phyloP scores from a whole-genome alignment of 2,113 vertebrate genomes.

The Chaenogobius annularis region DNA sequence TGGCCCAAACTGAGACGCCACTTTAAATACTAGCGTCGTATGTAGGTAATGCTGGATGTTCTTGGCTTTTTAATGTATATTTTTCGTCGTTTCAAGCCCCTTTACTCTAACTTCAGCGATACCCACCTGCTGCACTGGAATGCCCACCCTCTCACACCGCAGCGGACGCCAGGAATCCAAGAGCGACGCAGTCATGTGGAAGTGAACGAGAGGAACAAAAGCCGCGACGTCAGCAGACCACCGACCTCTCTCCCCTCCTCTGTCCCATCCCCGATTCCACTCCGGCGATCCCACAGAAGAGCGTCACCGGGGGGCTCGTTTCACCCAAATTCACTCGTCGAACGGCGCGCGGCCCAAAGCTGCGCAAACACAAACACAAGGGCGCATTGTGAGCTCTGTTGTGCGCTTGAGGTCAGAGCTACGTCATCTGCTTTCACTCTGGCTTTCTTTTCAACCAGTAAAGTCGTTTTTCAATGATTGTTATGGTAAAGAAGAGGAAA shows the following conservation, averaged over 20 bases:
- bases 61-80: too few relatives aligned
- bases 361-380: conserved; percentile 24
- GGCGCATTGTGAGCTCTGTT: conserved; percentile 3
- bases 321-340: conserved; percentile 47
- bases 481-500: too few relatives aligned
- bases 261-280: conserved; percentile 54
- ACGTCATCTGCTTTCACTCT: not conserved
- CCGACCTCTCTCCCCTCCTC: not conserved
- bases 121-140: too few relatives aligned
- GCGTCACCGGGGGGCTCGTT: conserved; percentile 34
- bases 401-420: not conserved
- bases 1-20: too few relatives aligned
- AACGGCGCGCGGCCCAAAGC: conserved; percentile 33
- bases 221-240: conserved; percentile 23
- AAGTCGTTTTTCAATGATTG: not conserved
- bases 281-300: conserved; percentile 53
- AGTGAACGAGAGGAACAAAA: conserved; percentile 5
- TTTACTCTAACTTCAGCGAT: too few relatives aligned
- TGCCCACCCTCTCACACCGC: not conserved
- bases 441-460: not conserved
- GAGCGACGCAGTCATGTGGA: not conserved
- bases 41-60: too few relatives aligned
- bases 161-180: not conserved
- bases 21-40: too few relatives aligned
- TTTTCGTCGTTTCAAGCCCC: too few relatives aligned